Conservation (phyloP, 92 coral and sea anemone species). For the Blastomussa wellsi region DNA sequence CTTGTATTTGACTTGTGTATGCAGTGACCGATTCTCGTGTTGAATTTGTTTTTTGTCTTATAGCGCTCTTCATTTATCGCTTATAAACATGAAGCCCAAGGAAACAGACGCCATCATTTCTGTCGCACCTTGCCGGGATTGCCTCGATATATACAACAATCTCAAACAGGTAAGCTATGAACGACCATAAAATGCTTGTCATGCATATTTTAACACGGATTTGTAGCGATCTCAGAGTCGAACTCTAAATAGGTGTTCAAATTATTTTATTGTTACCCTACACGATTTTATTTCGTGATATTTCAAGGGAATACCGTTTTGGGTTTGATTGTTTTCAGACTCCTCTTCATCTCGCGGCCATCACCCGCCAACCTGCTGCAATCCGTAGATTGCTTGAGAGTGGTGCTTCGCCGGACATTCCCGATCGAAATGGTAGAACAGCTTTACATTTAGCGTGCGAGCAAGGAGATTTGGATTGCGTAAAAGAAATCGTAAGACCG, state of each 20-base stretch:
- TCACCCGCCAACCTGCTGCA: constrained; percentile 78
- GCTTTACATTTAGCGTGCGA: constrained; percentile 92
- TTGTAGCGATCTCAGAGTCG: not conserved
- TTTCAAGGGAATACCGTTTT: not conserved
- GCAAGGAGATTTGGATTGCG: constrained; percentile 66
- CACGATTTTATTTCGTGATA: not conserved
- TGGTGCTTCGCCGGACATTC: constrained; percentile 76
- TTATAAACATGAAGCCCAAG: constrained; percentile 61
- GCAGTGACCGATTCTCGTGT: not conserved
- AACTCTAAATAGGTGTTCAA: no score
- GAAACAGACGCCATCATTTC: constrained; percentile 56
- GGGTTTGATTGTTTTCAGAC: constrained; percentile 51
- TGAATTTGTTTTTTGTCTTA: not conserved
- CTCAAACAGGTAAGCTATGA: constrained; percentile 72
- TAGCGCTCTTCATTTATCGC: constrained; percentile 84
- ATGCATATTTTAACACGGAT: not conserved
- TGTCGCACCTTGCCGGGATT: constrained; percentile 66
- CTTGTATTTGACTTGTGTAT: not conserved
- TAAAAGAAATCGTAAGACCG: constrained; percentile 67
- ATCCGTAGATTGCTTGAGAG: constrained; percentile 62
- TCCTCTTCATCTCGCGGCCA: constrained; percentile 86
- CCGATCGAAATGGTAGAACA: constrained; percentile 89
- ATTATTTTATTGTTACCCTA: no score
- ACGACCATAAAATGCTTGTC: not conserved
- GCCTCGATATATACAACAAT: constrained; percentile 72